These are phyloP conservation scores for Ormyrus thymus DNA, from an alignment of 2,888 invertebrate species.

Conservation along the genomic window DNA sequence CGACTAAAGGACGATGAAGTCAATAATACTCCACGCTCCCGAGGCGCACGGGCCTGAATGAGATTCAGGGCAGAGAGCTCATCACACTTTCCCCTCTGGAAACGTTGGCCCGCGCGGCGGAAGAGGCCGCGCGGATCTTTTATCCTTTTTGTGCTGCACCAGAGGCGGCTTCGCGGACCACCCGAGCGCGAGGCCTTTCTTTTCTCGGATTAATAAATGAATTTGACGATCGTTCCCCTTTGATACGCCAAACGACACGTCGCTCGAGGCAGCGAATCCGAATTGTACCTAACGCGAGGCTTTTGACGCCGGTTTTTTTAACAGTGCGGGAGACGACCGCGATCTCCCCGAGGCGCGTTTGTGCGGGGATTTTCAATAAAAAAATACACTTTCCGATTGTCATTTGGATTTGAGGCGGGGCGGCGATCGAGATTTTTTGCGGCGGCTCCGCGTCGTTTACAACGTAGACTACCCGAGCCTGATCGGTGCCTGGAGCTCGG, in stretches of 20 bases:
- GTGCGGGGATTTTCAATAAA: no score
- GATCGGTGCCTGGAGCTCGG: conserved; percentile 6
- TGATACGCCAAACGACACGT: conserved; percentile 41
- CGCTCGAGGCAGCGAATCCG: no score
- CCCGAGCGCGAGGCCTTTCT: conserved; percentile 4
- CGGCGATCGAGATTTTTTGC: neutral
- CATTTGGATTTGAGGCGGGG: neutral
- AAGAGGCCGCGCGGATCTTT: no score
- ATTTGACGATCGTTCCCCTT: conserved; percentile 13
- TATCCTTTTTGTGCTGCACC: conserved; percentile 13
- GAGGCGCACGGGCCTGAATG: conserved; percentile 31
- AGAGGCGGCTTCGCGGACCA: neutral
- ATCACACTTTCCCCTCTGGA: no score
- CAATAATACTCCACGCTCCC: neutral
- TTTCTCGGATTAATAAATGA: conserved; percentile 24
- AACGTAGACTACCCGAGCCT: conserved; percentile 24
- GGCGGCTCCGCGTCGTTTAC: conserved; percentile 3
- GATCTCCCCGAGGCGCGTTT: no score
- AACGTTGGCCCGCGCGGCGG: no score
- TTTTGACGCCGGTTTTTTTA: no score
- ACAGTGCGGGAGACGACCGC: no score
- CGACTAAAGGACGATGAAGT: no score
- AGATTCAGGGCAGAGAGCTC: conserved; percentile 31
- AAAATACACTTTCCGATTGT: no score
- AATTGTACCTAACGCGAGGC: no score